Evolutionary conservation across 2,797 vertebrate genomes (phyloP).

Genomic region (Taeniopygia guttata): DNA sequence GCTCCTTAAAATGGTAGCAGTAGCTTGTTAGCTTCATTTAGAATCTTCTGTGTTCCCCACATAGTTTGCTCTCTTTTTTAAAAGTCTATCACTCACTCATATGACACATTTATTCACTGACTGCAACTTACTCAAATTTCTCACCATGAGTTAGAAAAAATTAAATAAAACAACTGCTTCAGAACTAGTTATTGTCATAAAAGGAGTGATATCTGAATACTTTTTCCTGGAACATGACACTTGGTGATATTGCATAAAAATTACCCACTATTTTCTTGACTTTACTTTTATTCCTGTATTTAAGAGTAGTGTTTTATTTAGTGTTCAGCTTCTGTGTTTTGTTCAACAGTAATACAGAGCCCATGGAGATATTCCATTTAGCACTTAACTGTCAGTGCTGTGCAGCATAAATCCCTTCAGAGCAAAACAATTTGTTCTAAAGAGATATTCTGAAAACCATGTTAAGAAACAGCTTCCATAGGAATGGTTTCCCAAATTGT

Average conservation of each 20-base stretch:
- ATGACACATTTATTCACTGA: neutral
- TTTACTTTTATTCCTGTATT: neutral
- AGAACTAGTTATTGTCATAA: neutral
- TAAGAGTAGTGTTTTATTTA: neutral
- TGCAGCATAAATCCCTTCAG: neutral
- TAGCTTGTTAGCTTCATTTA: neutral
- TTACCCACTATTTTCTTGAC: neutral
- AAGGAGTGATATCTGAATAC: neutral
- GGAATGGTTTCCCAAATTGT: neutral
- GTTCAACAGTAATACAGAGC: neutral
- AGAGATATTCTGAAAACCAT: neutral
- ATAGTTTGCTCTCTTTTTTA: neutral
- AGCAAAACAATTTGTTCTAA: neutral
- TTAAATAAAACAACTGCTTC: neutral
- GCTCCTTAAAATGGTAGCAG: neutral
- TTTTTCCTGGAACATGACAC: neutral
- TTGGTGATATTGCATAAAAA: neutral
- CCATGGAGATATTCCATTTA: neutral
- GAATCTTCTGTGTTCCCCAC: neutral
- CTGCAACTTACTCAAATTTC: neutral
- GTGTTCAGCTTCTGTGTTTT: neutral
- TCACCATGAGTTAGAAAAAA: neutral
- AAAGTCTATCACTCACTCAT: neutral
- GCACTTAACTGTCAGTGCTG: neutral
- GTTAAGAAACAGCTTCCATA: neutral